These are phyloP conservation scores for Ceratosolen fusciceps DNA, from an alignment of 1,140 invertebrate species.

Conservation along the genomic window DNA sequence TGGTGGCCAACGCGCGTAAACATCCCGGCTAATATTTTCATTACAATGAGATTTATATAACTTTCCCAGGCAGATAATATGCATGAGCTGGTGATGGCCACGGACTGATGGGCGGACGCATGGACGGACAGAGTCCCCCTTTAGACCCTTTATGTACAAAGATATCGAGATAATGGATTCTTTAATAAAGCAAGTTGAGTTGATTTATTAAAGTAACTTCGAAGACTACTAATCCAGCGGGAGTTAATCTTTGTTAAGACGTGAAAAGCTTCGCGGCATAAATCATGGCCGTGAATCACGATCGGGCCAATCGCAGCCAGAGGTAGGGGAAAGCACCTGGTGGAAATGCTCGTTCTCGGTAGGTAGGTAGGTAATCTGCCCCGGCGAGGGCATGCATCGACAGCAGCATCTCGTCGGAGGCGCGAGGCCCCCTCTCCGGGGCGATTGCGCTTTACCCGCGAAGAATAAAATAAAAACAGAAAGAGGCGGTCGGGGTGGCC, in stretches of 20 bases:
- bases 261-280: constrained; percentile 37
- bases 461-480: too few species aligned
- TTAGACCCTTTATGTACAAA: neutral
- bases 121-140: neutral
- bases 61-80: constrained; percentile 26
- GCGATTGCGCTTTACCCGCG: too few species aligned
- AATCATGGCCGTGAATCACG: constrained; percentile 38
- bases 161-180: constrained; percentile 38
- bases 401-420: too few species aligned
- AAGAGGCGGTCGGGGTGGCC: too few species aligned
- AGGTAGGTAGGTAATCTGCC: constrained; percentile 11
- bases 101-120: too few species aligned
- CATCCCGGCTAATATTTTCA: constrained; percentile 8
- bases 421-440: too few species aligned
- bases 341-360: constrained; percentile 11
- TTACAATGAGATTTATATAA: constrained; percentile 18
- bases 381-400: neutral
- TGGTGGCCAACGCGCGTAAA: too few species aligned
- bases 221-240: constrained; percentile 34
- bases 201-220: constrained; percentile 39
- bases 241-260: constrained; percentile 47
- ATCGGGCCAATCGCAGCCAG: constrained; percentile 20
- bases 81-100: too few species aligned
- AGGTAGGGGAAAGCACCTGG: neutral
- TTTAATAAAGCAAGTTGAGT: constrained; percentile 45